phyloP scores from a whole-genome alignment of 2,113 vertebrate species.

The Gnathonemus longibarbis region DNA sequence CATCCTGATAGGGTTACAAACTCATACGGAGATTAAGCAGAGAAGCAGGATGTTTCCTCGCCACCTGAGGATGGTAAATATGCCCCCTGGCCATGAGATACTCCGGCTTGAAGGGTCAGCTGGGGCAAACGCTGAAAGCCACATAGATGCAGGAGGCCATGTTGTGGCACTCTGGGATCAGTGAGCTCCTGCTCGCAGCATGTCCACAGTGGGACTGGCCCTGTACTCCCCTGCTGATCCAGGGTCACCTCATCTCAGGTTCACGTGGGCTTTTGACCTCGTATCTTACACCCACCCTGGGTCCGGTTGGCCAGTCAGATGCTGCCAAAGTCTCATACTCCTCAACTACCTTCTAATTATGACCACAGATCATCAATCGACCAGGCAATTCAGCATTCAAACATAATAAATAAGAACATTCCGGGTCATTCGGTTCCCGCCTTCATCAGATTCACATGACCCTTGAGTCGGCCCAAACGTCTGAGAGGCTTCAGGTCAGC shows the following conservation, averaged over 20 bases:
- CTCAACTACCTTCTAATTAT: neutral
- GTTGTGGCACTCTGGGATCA: neutral
- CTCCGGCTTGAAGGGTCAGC: neutral
- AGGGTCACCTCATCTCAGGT: neutral
- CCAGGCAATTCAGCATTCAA: neutral
- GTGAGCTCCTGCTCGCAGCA: neutral
- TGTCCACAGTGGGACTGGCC: neutral
- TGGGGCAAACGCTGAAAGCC: conserved; percentile 1
- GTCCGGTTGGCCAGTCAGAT: neutral
- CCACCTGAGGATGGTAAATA: neutral
- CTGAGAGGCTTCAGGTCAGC: neutral
- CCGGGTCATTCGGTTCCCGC: neutral
- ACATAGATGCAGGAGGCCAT: neutral
- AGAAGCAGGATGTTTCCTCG: conserved; percentile 1
- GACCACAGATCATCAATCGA: neutral
- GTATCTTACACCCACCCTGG: neutral
- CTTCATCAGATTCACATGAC: neutral
- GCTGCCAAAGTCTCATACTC: neutral
- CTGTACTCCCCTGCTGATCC: neutral
- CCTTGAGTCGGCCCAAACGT: neutral
- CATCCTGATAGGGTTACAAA: conserved; percentile 21
- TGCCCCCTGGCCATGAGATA: neutral
- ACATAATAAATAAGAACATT: neutral
- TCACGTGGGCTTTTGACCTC: neutral
- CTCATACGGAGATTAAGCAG: conserved; percentile 17